Evolutionary conservation across 2,888 invertebrate genomes (phyloP), one percentile per base, ranked within the genome.

Genomic region (Chirona hameri): DNA sequence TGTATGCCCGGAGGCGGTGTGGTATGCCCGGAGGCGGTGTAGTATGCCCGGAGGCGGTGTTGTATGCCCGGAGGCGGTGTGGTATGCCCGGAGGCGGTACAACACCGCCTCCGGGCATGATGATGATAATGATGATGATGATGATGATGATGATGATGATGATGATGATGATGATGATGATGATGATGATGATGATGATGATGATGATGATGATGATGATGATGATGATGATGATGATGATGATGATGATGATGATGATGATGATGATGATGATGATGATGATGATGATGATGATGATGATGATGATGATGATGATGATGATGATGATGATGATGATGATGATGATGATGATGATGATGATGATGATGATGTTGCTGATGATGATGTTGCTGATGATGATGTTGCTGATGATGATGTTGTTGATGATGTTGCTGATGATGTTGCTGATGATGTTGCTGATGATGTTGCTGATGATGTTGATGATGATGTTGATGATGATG

Each of bases 91-190:
- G n/a, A n/a, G n/a, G n/a, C n/a, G n/a, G n/a, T n/a, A n/a, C n/a
- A n/a, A n/a, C n/a, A n/a, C n/a, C n/a, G n/a, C 18, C n/a, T 18
- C 18, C n/a, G 65, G n/a, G 18, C 21, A 65, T 65, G 65, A 65
- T 65, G 65, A 65, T 65, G 65, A 65, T 65, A n/a, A 65, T 65
- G 65, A 65, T 65, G 65, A 65, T 65, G 65, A 65, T 65, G 65
- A 65, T 65, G 65, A 65, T 65, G 65, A 65, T 65, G 65, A 65
- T 65, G 65, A 65, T 65, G 65, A 65, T 65, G 65, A 65, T 65
- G 65, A 65, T 65, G 65, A 65, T 65, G 65, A 65, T 65, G 65
- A 65, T 65, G 65, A 65, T 65, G 65, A 65, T 65, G 65, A 65
- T 65, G 65, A 65, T 65, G 65, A 65, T 65, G 65, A 65, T 65